These are phyloP conservation scores for Battus philenor DNA, from an alignment of 1,140 invertebrate genomes.

Conservation along the genomic window DNA sequence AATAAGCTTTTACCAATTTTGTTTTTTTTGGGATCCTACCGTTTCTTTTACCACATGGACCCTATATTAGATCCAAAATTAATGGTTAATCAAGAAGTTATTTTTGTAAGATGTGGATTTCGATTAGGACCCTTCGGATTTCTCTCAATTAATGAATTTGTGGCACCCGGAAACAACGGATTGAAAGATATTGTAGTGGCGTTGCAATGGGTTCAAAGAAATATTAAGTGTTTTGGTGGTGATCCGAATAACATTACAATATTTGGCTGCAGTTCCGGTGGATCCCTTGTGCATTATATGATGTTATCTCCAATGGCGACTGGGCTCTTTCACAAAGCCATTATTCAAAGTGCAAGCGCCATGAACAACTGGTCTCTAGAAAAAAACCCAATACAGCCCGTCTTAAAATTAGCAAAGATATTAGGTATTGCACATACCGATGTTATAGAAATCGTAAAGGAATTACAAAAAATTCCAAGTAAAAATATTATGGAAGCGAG, in stretches of 20 bases:
- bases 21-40: constrained; percentile 57
- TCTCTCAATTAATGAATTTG: constrained; percentile 53
- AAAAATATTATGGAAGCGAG: constrained; percentile 40
- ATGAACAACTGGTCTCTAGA: constrained; percentile 54
- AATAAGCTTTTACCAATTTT: constrained; percentile 53
- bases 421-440: constrained; percentile 41
- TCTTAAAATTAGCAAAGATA: constrained; percentile 42
- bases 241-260: constrained; percentile 79
- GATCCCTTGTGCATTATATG: constrained; percentile 72
- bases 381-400: constrained; percentile 41
- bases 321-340: constrained; percentile 74
- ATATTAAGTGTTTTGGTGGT: constrained; percentile 78
- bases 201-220: constrained; percentile 79
- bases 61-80: constrained; percentile 37
- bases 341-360: constrained; percentile 58
- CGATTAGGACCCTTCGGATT: constrained; percentile 61
- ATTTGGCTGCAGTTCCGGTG: constrained; percentile 78
- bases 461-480: constrained; percentile 36
- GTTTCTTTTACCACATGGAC: constrained; percentile 36
- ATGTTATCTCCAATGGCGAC: constrained; percentile 75
- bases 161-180: constrained; percentile 78
- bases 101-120: constrained; percentile 53
- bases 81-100: constrained; percentile 43
- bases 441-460: constrained; percentile 47
- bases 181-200: constrained; percentile 79